A percentile compares a stretch with the other conserved stretches of the same genome.
Evolutionary conservation across 2,797 vertebrate genomes (phyloP).

Genomic region (Peromyscus aztecus): DNA sequence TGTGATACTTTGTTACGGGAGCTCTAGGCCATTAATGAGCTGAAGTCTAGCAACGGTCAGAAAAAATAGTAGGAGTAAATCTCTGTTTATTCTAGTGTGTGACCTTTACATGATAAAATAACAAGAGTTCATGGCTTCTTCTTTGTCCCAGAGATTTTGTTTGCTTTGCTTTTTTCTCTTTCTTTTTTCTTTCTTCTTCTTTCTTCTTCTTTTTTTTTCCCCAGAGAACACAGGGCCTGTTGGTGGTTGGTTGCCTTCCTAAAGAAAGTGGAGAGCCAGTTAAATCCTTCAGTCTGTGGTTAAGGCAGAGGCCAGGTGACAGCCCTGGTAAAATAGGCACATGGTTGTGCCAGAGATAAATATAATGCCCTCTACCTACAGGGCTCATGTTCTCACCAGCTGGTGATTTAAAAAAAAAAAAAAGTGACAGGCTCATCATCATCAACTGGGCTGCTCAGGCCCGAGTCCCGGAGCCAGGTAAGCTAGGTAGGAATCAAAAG

Average conservation of each 20-base stretch:
- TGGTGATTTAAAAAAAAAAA: neutral
- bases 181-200: neutral
- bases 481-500: neutral
- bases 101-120: conserved; percentile 21
- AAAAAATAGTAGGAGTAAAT: neutral
- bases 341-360: neutral
- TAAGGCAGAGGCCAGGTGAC: neutral
- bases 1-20: neutral
- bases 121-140: neutral
- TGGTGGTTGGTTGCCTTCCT: neutral
- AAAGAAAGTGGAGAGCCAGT: neutral
- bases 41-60: neutral
- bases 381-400: neutral
- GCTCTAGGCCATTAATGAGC: neutral
- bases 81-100: neutral
- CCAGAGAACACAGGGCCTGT: neutral
- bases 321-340: neutral
- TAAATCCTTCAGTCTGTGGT: neutral
- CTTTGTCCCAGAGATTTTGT: neutral
- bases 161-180: neutral
- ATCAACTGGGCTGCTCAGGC: too few species aligned
- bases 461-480: neutral
- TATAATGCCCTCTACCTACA: neutral
- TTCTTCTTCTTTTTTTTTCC: neutral
- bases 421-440: neutral